Percentiles rank a stretch among this genome's conserved stretches.
phyloP scores from a whole-genome alignment of 2,888 invertebrate species.

The Drosophila helvetica region DNA sequence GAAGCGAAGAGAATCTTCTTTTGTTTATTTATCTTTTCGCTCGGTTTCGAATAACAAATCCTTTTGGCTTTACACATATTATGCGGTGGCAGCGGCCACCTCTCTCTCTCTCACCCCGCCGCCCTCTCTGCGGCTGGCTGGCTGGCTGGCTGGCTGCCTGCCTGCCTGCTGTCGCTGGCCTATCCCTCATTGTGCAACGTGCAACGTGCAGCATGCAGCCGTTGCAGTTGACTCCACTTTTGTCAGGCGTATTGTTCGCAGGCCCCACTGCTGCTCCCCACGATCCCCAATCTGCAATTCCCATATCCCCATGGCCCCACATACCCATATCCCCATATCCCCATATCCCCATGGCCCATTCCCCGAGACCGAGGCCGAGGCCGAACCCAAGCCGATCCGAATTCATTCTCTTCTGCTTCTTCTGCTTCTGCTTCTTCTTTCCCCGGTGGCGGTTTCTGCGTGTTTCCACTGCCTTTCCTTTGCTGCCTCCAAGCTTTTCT shows the following conservation, averaged over 20 bases:
- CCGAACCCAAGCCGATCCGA: constrained; percentile 22
- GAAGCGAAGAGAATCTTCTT: constrained; percentile 62
- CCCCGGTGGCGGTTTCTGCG: background rate
- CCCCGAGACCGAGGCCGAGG: too few relatives aligned
- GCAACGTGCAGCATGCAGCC: constrained; percentile 62
- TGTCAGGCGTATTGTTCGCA: constrained; percentile 77
- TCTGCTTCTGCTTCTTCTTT: background rate
- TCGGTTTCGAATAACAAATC: constrained; percentile 79
- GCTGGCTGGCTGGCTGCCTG: too few relatives aligned
- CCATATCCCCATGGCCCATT: background rate
- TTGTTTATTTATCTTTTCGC: constrained; percentile 79
- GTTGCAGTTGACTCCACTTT: constrained; percentile 79
- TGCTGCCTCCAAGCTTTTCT: constrained; percentile 1
- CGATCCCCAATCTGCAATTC: constrained; percentile 22
- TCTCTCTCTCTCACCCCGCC: constrained; percentile 1
- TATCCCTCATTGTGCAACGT: constrained; percentile 64
- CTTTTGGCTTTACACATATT: constrained; percentile 80
- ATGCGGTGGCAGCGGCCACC: constrained; percentile 48
- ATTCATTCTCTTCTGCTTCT: constrained; percentile 10
- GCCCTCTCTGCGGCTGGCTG: constrained; percentile 6
- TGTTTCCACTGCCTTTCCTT: constrained; percentile 12
- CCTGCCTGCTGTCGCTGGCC: constrained; percentile 20
- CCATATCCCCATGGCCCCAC: constrained; percentile 4
- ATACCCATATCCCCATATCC: background rate
- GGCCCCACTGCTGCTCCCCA: constrained; percentile 6